phyloP scores from a whole-genome alignment of 64 coral and sea anemone genomes.

The Exaiptasia diaphana region DNA sequence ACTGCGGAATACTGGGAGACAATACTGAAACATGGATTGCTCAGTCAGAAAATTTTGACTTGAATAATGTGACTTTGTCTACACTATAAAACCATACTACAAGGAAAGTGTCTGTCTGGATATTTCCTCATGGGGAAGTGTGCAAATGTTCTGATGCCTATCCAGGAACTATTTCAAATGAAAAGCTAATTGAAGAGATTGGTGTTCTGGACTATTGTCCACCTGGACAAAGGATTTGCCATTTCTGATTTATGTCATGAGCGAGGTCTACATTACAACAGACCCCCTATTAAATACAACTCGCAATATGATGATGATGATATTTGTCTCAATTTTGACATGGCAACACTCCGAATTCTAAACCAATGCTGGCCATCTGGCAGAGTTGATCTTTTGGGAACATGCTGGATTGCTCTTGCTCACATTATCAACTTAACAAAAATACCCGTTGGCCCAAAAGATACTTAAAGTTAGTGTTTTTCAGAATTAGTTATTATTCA shows the following conservation, averaged over 20 bases:
- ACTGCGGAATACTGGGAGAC: neutral
- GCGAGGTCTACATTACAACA: conserved; percentile 29
- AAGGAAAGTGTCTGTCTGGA: neutral
- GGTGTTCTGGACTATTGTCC: neutral
- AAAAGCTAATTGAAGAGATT: conserved; percentile 20
- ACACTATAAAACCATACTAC: neutral
- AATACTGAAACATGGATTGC: conserved; percentile 16
- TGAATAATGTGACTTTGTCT: conserved; percentile 15
- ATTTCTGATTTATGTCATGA: conserved; percentile 26
- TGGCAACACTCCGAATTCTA: conserved; percentile 6
- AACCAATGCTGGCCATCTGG: conserved; percentile 23
- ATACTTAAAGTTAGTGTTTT: neutral
- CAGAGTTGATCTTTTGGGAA: conserved; percentile 12
- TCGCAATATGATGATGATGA: conserved; percentile 22
- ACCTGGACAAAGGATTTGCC: conserved; percentile 20
- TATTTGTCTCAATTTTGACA: conserved; percentile 24
- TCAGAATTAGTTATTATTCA: too few species aligned
- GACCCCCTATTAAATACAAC: conserved; percentile 15
- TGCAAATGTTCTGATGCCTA: conserved; percentile 45
- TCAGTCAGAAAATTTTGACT: conserved; percentile 19
- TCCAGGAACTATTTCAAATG: conserved; percentile 43
- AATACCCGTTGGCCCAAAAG: conserved; percentile 33
- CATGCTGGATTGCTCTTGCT: conserved; percentile 45
- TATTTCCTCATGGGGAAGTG: conserved; percentile 25
- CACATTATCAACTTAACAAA: conserved; percentile 50